These are phyloP conservation scores for Heliconius cydno DNA, from an alignment of 2,888 invertebrate genomes.

Conservation along the genomic window DNA sequence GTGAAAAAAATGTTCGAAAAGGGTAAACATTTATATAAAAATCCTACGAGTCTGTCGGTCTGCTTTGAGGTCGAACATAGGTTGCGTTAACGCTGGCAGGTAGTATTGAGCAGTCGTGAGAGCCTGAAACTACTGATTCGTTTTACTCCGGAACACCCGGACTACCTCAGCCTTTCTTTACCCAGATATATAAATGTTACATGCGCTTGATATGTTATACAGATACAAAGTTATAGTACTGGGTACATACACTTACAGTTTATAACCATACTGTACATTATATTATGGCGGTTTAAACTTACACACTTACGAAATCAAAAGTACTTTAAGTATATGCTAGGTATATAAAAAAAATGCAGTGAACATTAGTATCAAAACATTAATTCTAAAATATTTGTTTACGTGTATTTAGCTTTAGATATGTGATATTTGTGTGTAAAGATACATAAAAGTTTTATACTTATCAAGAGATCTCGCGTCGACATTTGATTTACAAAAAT, in stretches of 20 bases:
- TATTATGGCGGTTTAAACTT: slow-evolving; percentile 68
- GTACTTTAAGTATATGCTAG: slow-evolving; percentile 71
- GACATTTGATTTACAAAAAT: slow-evolving; percentile 75
- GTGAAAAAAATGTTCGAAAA: slow-evolving; percentile 72
- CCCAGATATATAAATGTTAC: slow-evolving; percentile 62
- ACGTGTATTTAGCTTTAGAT: slow-evolving; percentile 75
- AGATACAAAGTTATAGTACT: slow-evolving; percentile 76
- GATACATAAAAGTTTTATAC: slow-evolving; percentile 67
- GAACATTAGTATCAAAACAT: slow-evolving; percentile 82
- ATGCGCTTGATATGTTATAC: slow-evolving; percentile 81
- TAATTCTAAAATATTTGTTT: slow-evolving; percentile 74
- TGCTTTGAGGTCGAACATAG: slow-evolving; percentile 59
- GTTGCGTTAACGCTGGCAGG: slow-evolving; percentile 59
- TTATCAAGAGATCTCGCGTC: slow-evolving; percentile 62
- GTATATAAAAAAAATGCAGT: slow-evolving; percentile 77
- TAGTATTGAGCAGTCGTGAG: slow-evolving; percentile 62
- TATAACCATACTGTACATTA: slow-evolving; percentile 74
- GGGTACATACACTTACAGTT: slow-evolving; percentile 71
- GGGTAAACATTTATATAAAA: slow-evolving; percentile 73
- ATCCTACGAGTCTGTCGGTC: slow-evolving; percentile 66
- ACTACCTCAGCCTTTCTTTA: slow-evolving; percentile 70
- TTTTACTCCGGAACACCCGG: slow-evolving; percentile 63
- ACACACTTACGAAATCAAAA: slow-evolving; percentile 72
- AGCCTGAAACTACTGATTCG: slow-evolving; percentile 49
- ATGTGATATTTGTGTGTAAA: slow-evolving; percentile 79